Percentiles rank a stretch among this genome's conserved stretches.
Conservation (phyloP, 1,140 invertebrate species). For the Caenorhabditis brenneri region DNA sequence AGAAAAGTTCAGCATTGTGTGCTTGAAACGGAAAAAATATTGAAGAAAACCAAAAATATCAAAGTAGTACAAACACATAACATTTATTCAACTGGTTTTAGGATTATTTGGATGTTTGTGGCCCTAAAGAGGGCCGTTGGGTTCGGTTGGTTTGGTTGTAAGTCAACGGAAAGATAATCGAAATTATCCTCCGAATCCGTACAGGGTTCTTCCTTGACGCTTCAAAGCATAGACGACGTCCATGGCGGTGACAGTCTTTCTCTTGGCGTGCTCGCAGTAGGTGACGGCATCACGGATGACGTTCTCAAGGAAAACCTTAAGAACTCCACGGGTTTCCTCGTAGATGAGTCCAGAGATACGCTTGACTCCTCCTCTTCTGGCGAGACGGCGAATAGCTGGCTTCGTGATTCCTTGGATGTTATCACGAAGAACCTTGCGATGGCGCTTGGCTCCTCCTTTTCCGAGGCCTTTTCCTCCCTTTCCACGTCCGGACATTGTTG, state of each 20-base stretch:
- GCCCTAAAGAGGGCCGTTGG: conserved; percentile 62
- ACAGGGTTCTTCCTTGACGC: conserved; percentile 79
- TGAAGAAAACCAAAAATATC: too few species aligned
- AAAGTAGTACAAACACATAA: too few species aligned
- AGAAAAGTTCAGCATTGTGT: too few species aligned
- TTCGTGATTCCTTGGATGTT: conserved; percentile 81
- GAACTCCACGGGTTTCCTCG: too few species aligned
- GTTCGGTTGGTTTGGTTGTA: conserved; percentile 44
- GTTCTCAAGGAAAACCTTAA: conserved; percentile 83
- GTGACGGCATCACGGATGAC: conserved; percentile 83
- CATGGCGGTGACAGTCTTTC: conserved; percentile 84
- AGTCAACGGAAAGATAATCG: background rate
- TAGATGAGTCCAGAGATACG: conserved; percentile 78
- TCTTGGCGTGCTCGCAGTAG: conserved; percentile 81
- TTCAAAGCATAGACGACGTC: conserved; percentile 85
- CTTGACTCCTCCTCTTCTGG: conserved; percentile 77
- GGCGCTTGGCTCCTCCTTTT: conserved; percentile 78
- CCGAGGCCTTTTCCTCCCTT: conserved; percentile 78
- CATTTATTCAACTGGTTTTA: too few species aligned
- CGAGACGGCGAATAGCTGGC: conserved; percentile 77
- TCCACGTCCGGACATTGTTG: conserved; percentile 75
- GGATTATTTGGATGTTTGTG: conserved; percentile 48
- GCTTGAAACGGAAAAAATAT: too few species aligned
- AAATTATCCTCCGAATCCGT: conserved; percentile 74
- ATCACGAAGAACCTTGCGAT: conserved; percentile 76